Conservation (phyloP, 2,888 invertebrate species). For the Drosophila fungiperda region DNA sequence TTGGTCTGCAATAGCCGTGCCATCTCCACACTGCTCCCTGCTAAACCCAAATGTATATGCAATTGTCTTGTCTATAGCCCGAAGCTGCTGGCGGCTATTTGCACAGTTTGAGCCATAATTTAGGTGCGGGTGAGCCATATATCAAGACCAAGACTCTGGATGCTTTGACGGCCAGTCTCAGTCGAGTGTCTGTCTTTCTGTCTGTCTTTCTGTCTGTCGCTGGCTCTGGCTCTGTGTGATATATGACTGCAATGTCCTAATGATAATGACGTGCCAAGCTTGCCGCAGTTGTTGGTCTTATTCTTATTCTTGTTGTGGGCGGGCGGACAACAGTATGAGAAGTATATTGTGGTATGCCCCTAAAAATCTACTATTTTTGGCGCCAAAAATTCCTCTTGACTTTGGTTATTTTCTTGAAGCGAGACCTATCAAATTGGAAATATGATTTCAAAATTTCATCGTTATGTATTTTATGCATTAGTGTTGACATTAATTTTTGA, state of each 20-base stretch:
- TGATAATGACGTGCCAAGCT: constrained; percentile 72
- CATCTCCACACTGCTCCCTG: not conserved
- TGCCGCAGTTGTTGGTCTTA: constrained; percentile 5
- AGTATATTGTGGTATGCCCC: not conserved
- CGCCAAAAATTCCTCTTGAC: not conserved
- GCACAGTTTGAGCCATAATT: constrained; percentile 70
- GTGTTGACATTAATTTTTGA: not conserved
- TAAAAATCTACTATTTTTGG: not conserved
- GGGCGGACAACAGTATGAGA: constrained; percentile 11
- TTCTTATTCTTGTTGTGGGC: constrained; percentile 37
- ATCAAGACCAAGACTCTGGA: constrained; percentile 42
- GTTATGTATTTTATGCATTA: not conserved
- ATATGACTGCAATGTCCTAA: constrained; percentile 69
- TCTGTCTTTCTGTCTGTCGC: constrained; percentile 7
- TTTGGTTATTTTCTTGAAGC: not conserved
- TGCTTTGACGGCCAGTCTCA: constrained; percentile 30
- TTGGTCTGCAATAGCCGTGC: not conserved
- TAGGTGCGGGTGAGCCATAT: constrained; percentile 73
- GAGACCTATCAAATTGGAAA: not conserved
- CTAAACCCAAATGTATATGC: constrained; percentile 8
- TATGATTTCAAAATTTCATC: not conserved
- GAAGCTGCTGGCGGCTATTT: constrained; percentile 76
- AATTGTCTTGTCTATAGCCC: constrained; percentile 72
- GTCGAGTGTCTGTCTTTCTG: constrained; percentile 8
- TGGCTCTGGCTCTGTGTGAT: constrained; percentile 50